phyloP scores from a whole-genome alignment of 1,140 invertebrate species.

The Telenomus remus region DNA sequence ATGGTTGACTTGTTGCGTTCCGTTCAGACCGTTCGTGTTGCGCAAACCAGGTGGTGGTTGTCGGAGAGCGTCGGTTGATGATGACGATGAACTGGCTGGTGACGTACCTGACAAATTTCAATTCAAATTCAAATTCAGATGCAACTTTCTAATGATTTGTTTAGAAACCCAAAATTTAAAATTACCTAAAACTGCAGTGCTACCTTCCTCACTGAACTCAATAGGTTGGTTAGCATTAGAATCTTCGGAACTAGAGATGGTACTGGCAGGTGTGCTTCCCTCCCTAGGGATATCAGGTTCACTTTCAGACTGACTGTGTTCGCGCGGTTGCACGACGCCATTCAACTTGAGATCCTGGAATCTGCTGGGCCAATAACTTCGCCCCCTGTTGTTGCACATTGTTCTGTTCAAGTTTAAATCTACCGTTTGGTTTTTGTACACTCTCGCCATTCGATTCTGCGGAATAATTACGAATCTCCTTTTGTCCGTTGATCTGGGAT shows the following conservation, averaged over 20 bases:
- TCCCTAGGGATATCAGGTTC: conserved; percentile 68
- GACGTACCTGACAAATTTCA: conserved; percentile 63
- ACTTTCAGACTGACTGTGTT: conserved; percentile 65
- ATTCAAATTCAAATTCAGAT: too few species aligned
- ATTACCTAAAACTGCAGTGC: conserved; percentile 67
- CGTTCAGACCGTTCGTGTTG: conserved; percentile 59
- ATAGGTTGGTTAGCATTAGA: conserved; percentile 65
- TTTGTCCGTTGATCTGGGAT: conserved; percentile 65
- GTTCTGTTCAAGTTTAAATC: conserved; percentile 63
- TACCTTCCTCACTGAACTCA: conserved; percentile 66
- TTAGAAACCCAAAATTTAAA: too few species aligned
- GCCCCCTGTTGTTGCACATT: conserved; percentile 49
- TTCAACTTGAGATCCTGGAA: conserved; percentile 71
- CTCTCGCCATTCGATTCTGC: conserved; percentile 62
- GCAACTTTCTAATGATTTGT: too few species aligned
- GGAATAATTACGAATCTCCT: conserved; percentile 63
- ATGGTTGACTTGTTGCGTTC: conserved; percentile 71
- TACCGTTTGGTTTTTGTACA: conserved; percentile 65
- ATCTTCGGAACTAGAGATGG: conserved; percentile 70
- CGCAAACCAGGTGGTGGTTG: conserved; percentile 67
- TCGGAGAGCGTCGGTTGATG: conserved; percentile 65
- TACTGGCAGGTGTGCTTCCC: conserved; percentile 71
- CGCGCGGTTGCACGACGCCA: conserved; percentile 60
- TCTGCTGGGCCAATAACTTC: conserved; percentile 62
- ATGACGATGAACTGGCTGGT: conserved; percentile 68